Percentiles rank a stretch among this genome's conserved stretches.
Conservation (phyloP, 2,113 vertebrate species). For the Cranoglanis bouderius region DNA sequence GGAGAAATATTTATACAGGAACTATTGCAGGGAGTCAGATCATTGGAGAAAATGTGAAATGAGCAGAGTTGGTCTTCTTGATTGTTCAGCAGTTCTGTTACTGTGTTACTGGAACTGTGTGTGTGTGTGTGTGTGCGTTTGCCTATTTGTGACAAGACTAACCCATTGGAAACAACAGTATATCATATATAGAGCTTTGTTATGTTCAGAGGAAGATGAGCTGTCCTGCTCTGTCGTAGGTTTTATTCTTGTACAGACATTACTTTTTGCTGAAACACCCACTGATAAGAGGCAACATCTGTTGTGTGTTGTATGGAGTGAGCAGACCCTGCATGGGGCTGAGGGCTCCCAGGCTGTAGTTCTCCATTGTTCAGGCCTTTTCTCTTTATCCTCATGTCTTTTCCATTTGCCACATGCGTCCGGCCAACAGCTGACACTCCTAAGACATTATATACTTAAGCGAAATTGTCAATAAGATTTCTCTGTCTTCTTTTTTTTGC, state of each 20-base stretch:
- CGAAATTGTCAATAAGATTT: slow-evolving; percentile 75
- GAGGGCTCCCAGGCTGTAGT: slow-evolving; percentile 68
- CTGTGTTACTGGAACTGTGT: not conserved
- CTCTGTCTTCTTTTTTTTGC: slow-evolving; percentile 49
- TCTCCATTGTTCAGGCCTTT: slow-evolving; percentile 74
- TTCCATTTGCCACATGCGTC: slow-evolving; percentile 79
- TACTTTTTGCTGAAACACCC: slow-evolving; percentile 83
- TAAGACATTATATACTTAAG: slow-evolving; percentile 72
- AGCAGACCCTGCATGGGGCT: slow-evolving; percentile 78
- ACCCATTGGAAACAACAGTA: not conserved
- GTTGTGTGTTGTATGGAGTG: slow-evolving; percentile 85
- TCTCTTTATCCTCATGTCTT: slow-evolving; percentile 76
- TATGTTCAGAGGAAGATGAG: slow-evolving; percentile 25
- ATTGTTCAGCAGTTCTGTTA: not conserved
- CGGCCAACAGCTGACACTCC: slow-evolving; percentile 82
- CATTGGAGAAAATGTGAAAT: not conserved
- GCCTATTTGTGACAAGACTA: not conserved
- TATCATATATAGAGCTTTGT: not conserved
- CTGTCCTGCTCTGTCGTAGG: slow-evolving; percentile 73
- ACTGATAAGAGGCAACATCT: slow-evolving; percentile 93
- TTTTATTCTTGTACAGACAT: slow-evolving; percentile 79
- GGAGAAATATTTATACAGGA: slow-evolving; percentile 2
- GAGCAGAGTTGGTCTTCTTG: not conserved
- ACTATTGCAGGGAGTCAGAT: not conserved
- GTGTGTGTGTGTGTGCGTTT: too few relatives aligned